Percentiles rank a stretch among this genome's conserved stretches.
Conservation (phyloP, 1,140 invertebrate species). For the Drosophila grimshawi region DNA sequence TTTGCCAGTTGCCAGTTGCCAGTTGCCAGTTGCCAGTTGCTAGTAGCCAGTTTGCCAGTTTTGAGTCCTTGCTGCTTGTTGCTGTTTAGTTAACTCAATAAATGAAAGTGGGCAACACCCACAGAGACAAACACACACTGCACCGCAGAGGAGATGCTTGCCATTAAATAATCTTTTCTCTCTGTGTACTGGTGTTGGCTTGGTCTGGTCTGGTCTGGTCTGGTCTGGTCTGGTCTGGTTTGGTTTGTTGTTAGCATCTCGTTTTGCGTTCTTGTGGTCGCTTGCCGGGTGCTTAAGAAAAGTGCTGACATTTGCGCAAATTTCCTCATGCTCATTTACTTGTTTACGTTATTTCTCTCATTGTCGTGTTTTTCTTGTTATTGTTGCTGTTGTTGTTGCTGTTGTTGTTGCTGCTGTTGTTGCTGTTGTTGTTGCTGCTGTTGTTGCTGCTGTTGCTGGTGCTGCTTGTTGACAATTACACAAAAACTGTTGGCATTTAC, state of each 20-base stretch:
- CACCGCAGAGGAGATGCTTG: neutral
- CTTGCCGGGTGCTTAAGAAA: constrained; percentile 43
- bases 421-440: constrained; percentile 37
- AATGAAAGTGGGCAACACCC: constrained; percentile 62
- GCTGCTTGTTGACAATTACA: constrained; percentile 76
- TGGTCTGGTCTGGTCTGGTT: no score
- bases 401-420: constrained; percentile 1
- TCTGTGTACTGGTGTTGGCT: neutral
- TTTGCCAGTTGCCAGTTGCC: constrained; percentile 28
- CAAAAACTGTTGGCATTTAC: constrained; percentile 79
- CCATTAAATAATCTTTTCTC: constrained; percentile 66
- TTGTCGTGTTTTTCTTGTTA: constrained; percentile 44
- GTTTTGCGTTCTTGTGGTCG: constrained; percentile 17
- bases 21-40: constrained; percentile 14
- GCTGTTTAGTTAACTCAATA: constrained; percentile 80
- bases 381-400: neutral
- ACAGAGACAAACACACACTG: constrained; percentile 8
- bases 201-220: neutral
- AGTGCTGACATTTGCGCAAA: constrained; percentile 75
- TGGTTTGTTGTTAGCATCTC: neutral
- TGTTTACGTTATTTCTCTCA: constrained; percentile 77
- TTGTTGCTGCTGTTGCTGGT: neutral
- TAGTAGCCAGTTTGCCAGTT: constrained; percentile 15
- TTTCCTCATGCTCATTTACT: constrained; percentile 70
- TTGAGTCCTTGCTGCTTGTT: constrained; percentile 47